A percentile compares a stretch with the other conserved stretches of the same genome.
phyloP scores from a whole-genome alignment of 2,797 vertebrate species.

The Calcarius lapponicus region DNA sequence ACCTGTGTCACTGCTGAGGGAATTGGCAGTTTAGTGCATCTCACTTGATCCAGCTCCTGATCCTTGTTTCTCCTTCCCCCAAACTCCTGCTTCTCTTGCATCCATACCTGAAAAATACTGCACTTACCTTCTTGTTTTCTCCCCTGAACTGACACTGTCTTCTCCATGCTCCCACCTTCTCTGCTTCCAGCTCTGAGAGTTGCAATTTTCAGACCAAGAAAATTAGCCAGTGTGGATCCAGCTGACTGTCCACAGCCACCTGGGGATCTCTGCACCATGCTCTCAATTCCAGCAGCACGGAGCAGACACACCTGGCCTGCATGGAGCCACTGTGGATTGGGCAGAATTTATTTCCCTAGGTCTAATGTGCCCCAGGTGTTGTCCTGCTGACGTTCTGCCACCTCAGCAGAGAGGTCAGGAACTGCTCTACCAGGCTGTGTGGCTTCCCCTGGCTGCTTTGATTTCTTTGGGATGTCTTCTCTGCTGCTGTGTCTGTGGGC shows the following conservation, averaged over 20 bases:
- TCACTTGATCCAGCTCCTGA: not conserved
- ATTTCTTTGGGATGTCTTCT: constrained; percentile 34
- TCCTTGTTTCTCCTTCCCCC: constrained; percentile 2
- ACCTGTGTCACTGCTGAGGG: not conserved
- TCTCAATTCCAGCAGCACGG: constrained; percentile 66
- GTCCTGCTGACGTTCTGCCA: constrained; percentile 51
- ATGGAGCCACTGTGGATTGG: constrained; percentile 55
- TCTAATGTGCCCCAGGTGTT: constrained; percentile 43
- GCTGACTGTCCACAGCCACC: constrained; percentile 51
- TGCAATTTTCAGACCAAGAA: constrained; percentile 63
- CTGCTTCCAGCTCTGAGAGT: constrained; percentile 66
- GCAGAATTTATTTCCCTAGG: constrained; percentile 58
- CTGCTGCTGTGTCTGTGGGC: constrained; percentile 26
- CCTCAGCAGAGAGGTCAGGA: constrained; percentile 69
- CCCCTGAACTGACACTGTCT: constrained; percentile 57
- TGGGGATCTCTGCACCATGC: constrained; percentile 67
- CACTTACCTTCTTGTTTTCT: constrained; percentile 25
- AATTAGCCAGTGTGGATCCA: constrained; percentile 57
- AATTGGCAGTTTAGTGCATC: not conserved
- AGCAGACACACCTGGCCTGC: constrained; percentile 68
- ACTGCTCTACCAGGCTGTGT: constrained; percentile 59
- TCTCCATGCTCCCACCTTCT: constrained; percentile 65
- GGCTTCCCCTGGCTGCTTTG: constrained; percentile 49
- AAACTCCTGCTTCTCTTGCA: constrained; percentile 9
- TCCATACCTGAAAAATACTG: constrained; percentile 23